A percentile compares a stretch with the other conserved stretches of the same genome.
phyloP scores from a whole-genome alignment of 1,140 invertebrate species.

The Ceratitis capitata region DNA sequence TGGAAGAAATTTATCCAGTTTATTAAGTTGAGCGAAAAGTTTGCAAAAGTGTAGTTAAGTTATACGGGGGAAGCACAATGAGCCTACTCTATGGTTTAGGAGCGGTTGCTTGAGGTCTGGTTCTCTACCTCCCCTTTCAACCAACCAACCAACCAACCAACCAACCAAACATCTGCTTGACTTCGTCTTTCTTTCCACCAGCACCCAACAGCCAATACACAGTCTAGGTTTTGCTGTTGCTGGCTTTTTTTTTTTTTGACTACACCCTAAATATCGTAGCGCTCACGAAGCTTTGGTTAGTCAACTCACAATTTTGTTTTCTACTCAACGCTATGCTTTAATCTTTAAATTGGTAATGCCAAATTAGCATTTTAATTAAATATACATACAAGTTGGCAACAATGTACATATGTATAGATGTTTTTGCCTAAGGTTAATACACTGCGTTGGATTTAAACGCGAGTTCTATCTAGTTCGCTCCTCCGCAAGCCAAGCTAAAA shows the following conservation, averaged over 20 bases:
- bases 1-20: no score
- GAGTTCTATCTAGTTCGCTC: background rate
- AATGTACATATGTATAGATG: no score
- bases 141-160: no score
- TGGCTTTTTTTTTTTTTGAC: background rate
- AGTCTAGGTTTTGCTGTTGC: background rate
- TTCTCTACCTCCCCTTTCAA: background rate
- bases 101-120: no score
- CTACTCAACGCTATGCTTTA: background rate
- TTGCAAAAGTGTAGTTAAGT: no score
- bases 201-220: background rate
- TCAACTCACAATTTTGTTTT: no score
- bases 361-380: background rate
- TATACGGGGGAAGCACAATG: no score
- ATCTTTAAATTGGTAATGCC: background rate
- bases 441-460: background rate
- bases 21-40: no score
- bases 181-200: no score
- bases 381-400: slow-evolving; percentile 3
- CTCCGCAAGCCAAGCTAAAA: background rate
- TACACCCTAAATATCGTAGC: background rate
- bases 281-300: no score
- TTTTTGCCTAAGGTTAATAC: slow-evolving; percentile 8
- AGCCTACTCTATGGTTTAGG: no score
- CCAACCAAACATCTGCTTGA: no score